phyloP scores from a whole-genome alignment of 2,888 invertebrate genomes.

The Oligia latruncula region DNA sequence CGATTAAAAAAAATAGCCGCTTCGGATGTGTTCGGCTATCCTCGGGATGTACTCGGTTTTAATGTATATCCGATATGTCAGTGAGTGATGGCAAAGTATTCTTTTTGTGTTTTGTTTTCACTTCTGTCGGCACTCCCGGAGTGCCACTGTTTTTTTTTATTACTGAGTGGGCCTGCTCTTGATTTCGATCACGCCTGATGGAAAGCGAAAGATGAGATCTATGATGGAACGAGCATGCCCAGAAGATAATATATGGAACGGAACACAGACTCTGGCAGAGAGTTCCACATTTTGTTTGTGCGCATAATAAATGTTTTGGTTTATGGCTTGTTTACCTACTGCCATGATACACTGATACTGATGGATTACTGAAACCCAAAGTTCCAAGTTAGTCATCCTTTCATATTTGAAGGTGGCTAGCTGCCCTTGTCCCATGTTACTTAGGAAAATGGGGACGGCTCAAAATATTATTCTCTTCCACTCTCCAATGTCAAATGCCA shows the following conservation, averaged over 20 bases:
- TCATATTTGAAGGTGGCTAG: constrained; percentile 1
- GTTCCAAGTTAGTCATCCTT: not conserved
- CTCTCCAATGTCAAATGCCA: not conserved
- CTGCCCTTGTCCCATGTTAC: not conserved
- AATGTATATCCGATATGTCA: too few relatives aligned
- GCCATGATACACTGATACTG: not conserved
- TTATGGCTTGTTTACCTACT: not conserved
- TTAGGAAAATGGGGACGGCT: not conserved
- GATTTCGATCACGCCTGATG: not conserved
- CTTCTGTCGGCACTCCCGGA: too few relatives aligned
- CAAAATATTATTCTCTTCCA: not conserved
- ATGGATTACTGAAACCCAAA: constrained; percentile 9
- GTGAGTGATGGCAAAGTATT: too few relatives aligned
- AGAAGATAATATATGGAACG: not conserved
- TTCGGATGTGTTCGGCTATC: too few relatives aligned
- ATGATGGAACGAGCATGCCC: not conserved
- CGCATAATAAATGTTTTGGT: not conserved
- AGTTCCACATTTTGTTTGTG: not conserved
- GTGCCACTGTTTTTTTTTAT: not conserved
- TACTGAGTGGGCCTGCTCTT: not conserved
- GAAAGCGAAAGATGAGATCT: not conserved
- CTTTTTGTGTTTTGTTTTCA: too few relatives aligned
- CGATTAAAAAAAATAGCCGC: too few relatives aligned
- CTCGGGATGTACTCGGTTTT: too few relatives aligned
- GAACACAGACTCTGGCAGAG: not conserved